Percentiles rank a stretch among this genome's conserved stretches.
Conservation (phyloP, 2,888 invertebrate genomes). For the Pandemis cinnamomeana region DNA sequence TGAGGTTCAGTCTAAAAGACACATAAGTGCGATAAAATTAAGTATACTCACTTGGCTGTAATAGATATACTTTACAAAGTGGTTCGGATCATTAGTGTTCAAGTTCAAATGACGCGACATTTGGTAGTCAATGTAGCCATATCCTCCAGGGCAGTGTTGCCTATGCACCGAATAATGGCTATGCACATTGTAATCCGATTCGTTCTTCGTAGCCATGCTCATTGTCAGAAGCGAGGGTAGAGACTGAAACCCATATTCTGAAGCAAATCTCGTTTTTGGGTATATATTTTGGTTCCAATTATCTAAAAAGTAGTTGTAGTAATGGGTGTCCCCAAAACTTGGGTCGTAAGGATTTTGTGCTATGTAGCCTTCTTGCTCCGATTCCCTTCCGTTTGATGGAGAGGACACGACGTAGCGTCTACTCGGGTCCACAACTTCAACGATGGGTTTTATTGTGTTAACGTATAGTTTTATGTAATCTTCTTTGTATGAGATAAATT, state of each 20-base stretch:
- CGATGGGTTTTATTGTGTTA: slow-evolving; percentile 87
- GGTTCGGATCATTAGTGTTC: slow-evolving; percentile 75
- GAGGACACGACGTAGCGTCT: slow-evolving; percentile 93
- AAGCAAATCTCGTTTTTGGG: slow-evolving; percentile 93
- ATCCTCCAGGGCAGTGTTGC: slow-evolving; percentile 94
- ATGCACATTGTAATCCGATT: slow-evolving; percentile 77
- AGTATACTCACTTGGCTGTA: slow-evolving; percentile 89
- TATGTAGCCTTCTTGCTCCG: slow-evolving; percentile 90
- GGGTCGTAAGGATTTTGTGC: slow-evolving; percentile 90
- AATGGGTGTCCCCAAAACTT: slow-evolving; percentile 95
- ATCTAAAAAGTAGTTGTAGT: slow-evolving; percentile 93
- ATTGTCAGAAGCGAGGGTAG: slow-evolving; percentile 90
- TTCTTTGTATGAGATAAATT: slow-evolving; percentile 84
- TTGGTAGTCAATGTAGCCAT: slow-evolving; percentile 85
- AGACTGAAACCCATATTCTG: slow-evolving; percentile 98
- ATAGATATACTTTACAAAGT: slow-evolving; percentile 89
- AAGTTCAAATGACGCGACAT: slow-evolving; percentile 87
- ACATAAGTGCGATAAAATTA: not conserved
- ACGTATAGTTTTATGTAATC: slow-evolving; percentile 95
- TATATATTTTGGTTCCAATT: slow-evolving; percentile 92
- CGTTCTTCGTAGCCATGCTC: slow-evolving; percentile 81
- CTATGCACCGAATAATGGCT: slow-evolving; percentile 89
- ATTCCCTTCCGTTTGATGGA: slow-evolving; percentile 93
- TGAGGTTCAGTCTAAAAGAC: not conserved
- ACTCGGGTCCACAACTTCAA: slow-evolving; percentile 85